These are phyloP conservation scores for Leptodactylus fuscus DNA, from an alignment of 2,113 vertebrate species.

Conservation along the genomic window DNA sequence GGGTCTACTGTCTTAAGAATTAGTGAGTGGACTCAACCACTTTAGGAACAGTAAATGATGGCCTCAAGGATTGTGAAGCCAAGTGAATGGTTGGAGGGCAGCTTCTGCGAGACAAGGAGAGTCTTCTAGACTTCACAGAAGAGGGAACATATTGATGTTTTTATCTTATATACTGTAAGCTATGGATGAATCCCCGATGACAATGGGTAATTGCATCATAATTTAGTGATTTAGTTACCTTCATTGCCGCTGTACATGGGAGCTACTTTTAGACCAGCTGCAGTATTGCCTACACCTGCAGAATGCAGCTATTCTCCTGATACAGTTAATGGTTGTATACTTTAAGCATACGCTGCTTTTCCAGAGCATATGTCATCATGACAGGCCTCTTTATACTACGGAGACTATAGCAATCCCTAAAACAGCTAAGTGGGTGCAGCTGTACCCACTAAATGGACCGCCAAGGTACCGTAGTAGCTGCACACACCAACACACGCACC, in stretches of 20 bases:
- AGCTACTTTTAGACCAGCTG: not conserved
- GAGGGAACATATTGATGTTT: not conserved
- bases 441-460: not conserved
- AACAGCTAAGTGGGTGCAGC: not conserved
- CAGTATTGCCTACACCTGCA: not conserved
- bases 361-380: not conserved
- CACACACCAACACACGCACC: no score
- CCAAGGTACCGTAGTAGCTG: not conserved
- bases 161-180: not conserved
- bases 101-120: no score
- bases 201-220: not conserved
- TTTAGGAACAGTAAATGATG: no score
- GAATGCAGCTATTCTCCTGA: conserved; percentile 3
- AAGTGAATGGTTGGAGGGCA: not conserved
- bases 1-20: no score
- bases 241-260: not conserved
- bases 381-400: not conserved
- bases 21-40: no score
- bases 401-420: not conserved
- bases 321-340: not conserved
- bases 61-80: not conserved
- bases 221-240: not conserved
- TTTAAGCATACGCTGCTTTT: not conserved
- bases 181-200: not conserved
- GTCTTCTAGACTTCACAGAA: no score